Conservation (phyloP, 2,797 vertebrate genomes). For the Parotocinclus haroldoi region DNA sequence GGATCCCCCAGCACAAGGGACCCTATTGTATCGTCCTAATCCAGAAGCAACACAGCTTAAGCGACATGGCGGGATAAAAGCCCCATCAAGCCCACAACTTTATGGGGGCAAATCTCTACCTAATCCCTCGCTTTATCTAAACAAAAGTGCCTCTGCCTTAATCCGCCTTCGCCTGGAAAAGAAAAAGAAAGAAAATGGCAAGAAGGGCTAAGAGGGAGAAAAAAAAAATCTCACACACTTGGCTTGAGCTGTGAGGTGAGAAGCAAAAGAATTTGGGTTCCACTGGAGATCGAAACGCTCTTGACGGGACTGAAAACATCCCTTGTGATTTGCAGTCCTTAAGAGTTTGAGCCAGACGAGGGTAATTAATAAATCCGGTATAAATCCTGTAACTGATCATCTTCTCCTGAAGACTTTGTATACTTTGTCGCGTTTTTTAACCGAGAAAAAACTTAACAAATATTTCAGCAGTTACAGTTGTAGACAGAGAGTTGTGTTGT, state of each 20-base stretch:
- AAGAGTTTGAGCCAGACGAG: no score
- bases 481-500: no score
- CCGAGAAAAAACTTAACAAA: no score
- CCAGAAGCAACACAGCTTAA: constrained; percentile 98
- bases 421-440: no score
- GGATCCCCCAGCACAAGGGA: constrained; percentile 93
- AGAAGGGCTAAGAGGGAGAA: constrained; percentile 74
- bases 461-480: no score
- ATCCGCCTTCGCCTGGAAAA: constrained; percentile 71
- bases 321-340: no score
- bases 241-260: constrained; percentile 83
- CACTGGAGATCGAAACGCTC: constrained; percentile 91
- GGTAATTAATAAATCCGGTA: no score
- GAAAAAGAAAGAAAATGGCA: constrained; percentile 72
- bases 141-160: constrained; percentile 85
- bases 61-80: constrained; percentile 99
- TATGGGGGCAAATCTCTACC: constrained; percentile 98
- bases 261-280: constrained; percentile 98
- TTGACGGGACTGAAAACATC: constrained; percentile 51
- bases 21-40: constrained; percentile 98
- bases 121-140: constrained; percentile 99
- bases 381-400: no score
- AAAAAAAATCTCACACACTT: constrained; percentile 85
- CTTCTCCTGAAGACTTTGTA: no score
- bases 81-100: constrained; percentile 98